Conservation (phyloP, 2,113 vertebrate species). For the Hypanus sabinus region DNA sequence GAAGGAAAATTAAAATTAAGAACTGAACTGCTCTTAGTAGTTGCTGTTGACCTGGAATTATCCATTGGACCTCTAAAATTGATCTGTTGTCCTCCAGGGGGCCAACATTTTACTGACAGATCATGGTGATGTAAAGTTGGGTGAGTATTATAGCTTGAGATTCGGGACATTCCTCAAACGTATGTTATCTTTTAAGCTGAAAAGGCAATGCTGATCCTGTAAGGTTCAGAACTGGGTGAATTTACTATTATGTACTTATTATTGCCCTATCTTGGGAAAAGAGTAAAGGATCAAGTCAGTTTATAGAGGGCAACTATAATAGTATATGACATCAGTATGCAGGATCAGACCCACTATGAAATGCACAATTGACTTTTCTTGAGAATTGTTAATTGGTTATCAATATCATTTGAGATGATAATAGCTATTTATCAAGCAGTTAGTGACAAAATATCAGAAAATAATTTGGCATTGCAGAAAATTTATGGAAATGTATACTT, state of each 20-base stretch:
- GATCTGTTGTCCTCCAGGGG: constrained; percentile 61
- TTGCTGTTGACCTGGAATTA: too few species aligned
- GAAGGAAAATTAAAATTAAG: background rate
- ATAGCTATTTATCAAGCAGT: too few species aligned
- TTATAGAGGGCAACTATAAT: background rate
- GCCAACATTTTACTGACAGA: constrained; percentile 93
- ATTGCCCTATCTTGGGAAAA: background rate
- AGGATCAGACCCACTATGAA: background rate
- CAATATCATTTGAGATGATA: too few species aligned
- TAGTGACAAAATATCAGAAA: background rate
- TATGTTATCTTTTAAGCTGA: background rate
- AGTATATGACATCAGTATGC: background rate
- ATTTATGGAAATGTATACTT: background rate
- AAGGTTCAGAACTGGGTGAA: background rate
- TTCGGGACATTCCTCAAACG: background rate
- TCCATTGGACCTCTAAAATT: background rate
- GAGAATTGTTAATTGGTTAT: too few species aligned
- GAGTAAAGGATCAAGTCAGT: background rate
- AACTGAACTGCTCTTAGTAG: background rate
- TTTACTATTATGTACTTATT: background rate
- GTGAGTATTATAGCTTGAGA: constrained; percentile 54
- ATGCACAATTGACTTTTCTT: too few species aligned
- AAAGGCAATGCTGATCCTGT: background rate
- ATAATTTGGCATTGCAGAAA: background rate
- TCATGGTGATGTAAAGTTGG: constrained; percentile 91